These are phyloP conservation scores for Pardalotus punctatus DNA, from an alignment of 2,113 vertebrate genomes.

Conservation along the genomic window DNA sequence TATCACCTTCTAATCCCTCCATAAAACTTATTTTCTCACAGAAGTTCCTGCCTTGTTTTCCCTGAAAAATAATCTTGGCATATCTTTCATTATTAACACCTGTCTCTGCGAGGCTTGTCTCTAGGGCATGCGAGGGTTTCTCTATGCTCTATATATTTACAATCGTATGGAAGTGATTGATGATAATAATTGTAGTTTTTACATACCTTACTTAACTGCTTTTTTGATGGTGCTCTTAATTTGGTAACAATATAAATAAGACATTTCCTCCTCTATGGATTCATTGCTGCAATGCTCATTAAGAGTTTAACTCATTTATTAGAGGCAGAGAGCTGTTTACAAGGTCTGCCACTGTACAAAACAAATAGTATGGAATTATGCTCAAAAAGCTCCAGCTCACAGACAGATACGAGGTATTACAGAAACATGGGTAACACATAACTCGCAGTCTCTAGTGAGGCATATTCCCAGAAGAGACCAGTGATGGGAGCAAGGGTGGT, in stretches of 20 bases:
- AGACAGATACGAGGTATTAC: neutral
- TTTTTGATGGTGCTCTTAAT: neutral
- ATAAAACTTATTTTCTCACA: conserved; percentile 3
- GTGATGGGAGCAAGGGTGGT: rapidly evolving
- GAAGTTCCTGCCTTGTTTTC: neutral
- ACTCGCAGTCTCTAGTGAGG: neutral
- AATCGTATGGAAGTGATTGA: neutral
- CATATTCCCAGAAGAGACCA: neutral
- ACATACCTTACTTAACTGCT: neutral
- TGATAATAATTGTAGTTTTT: neutral
- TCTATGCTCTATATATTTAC: neutral
- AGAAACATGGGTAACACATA: neutral
- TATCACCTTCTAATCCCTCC: conserved; percentile 2
- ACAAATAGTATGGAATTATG: neutral
- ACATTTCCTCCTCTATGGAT: neutral
- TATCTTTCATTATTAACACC: neutral
- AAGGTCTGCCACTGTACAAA: neutral
- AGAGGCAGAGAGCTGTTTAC: neutral
- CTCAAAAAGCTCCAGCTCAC: neutral
- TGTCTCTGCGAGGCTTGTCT: neutral
- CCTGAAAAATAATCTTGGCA: conserved; percentile 12
- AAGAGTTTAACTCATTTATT: neutral
- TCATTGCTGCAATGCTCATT: neutral
- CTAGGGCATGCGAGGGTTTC: neutral
- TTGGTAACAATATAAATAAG: neutral